Evolutionary conservation across 2,113 vertebrate genomes (phyloP), one percentile per base, ranked within the genome.

Genomic region (Sylvietta virens): DNA sequence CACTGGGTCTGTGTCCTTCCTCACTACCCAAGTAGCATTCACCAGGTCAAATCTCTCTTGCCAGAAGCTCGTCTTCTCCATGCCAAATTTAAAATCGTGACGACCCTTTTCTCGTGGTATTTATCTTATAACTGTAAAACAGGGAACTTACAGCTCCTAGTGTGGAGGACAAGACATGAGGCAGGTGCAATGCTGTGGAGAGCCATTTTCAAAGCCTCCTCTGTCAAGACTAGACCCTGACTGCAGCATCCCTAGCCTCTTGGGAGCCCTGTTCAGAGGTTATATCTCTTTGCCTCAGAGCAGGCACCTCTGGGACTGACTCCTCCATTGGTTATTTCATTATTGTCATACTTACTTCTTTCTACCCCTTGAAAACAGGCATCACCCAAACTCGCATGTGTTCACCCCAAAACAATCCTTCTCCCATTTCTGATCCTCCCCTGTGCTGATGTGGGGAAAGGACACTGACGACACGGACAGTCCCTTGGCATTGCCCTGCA

Each of bases 391-490:
- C 12, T 15, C 0, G 0, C 31, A 70, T 31, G 18, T 81, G 21
- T 15, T 84, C 33, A 60, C 20, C 31, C 11, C 54, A 58, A 44
- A 65, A 39, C 31, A 81, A 60, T 2, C 2, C 13, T 60, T 62
- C 31, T 80, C 27, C 16, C 13, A 26, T n/a, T 92, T 81, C 40
- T 81, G 39, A 22, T n/a, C 21, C 13, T 50, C 6, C 13, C 4
- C 23, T 39, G 15, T 33, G 58, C 50, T 42, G 27, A n/a, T 42
- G 33, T 14, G 27, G 42, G 31, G 13, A 28, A 67, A 61, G 20
- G 15, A 27, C 7, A 47, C 6, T 10, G n/a, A 19, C 44, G 44
- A 12, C 26, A 23, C 0, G 0, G 35, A 13, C 28, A 89, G 48
- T 4, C 9, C 16, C 31, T 67, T 18, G 65, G 23, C 57, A 81